Base-by-base conservation (phyloP, 2,888 invertebrate species). In the Metalampra italica region DNA sequence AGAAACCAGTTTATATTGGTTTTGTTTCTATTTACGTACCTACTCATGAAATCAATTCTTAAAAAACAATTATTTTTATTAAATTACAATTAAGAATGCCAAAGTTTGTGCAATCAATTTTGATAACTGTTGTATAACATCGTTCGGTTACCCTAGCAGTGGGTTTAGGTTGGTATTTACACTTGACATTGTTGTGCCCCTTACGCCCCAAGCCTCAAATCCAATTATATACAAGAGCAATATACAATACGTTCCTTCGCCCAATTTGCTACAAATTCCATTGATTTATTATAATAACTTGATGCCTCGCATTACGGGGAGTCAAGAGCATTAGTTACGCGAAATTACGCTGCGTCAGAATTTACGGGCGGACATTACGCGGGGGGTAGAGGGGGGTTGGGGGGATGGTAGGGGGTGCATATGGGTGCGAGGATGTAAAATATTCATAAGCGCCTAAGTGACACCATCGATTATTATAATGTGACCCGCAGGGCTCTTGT, bases 401-500 rank as follows among this genome's bases (percentile, higher is more conserved):
- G 36, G 3, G n/a, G 7, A n/a, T n/a, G n/a, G n/a, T 22, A 5
- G 22, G 22, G 5, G 22, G 22, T 22, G 22, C 22, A 22, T 22
- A 22, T 22, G 22, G 5, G 22, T 22, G 5, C 22, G 22, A 22
- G 22, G 64, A 64, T 64, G 64, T 76, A 66, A 76, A 75, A 77
- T 77, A 77, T 77, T 77, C 75, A 77, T 76, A 71, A 67, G 67
- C 59, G 56, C 56, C 68, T 75, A 75, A 77, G 76, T 72, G 75
- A 76, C 64, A 67, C 64, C 76, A 73, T 77, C 75, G 76, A 74
- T 77, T 76, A 75, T 74, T 71, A 68, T 76, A 72, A 75, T 71
- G 72, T 62, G 61, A 56, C 62, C 57, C 53, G 57, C 38, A 32
- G 9, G n/a, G 61, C 56, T 52, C 55, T 59, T 56, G 63, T 46